These are phyloP conservation scores for Morone saxatilis DNA, from an alignment of 2,113 vertebrate species.

Conservation along the genomic window DNA sequence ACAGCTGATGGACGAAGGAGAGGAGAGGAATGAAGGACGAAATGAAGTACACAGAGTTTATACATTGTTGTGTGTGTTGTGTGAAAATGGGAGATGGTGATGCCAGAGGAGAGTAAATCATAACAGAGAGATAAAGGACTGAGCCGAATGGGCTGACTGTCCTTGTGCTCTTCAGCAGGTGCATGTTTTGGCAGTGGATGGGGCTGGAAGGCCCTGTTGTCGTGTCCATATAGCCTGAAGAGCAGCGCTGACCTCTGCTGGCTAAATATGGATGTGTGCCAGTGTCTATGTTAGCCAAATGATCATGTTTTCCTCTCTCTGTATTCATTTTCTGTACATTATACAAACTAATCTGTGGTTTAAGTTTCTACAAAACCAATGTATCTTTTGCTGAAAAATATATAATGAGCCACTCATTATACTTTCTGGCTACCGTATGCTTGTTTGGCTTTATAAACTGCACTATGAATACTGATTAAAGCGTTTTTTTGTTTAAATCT, in stretches of 20 bases:
- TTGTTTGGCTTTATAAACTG: neutral
- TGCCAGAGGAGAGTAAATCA: slow-evolving; percentile 52
- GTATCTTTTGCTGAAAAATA: neutral
- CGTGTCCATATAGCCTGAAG: neutral
- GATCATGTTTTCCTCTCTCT: neutral
- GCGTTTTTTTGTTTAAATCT: neutral
- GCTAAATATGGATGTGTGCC: slow-evolving; percentile 3
- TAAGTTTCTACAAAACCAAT: neutral
- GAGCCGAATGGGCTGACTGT: slow-evolving; percentile 54
- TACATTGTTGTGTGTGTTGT: slow-evolving; percentile 34
- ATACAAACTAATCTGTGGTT: neutral
- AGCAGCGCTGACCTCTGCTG: slow-evolving; percentile 72
- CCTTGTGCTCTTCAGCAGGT: slow-evolving; percentile 76
- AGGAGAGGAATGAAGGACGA: slow-evolving; percentile 17
- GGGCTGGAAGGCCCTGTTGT: neutral
- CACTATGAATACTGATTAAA: neutral
- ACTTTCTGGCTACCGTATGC: too few species aligned
- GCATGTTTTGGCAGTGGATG: slow-evolving; percentile 59
- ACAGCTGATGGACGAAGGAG: neutral
- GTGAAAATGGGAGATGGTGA: slow-evolving; percentile 24
- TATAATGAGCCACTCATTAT: neutral
- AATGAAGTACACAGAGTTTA: slow-evolving; percentile 5
- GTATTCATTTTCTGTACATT: neutral
- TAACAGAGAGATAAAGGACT: slow-evolving; percentile 58
- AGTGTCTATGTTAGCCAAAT: neutral